These are phyloP conservation scores for Anodontia alba DNA, from an alignment of 2,888 invertebrate genomes.

Conservation along the genomic window DNA sequence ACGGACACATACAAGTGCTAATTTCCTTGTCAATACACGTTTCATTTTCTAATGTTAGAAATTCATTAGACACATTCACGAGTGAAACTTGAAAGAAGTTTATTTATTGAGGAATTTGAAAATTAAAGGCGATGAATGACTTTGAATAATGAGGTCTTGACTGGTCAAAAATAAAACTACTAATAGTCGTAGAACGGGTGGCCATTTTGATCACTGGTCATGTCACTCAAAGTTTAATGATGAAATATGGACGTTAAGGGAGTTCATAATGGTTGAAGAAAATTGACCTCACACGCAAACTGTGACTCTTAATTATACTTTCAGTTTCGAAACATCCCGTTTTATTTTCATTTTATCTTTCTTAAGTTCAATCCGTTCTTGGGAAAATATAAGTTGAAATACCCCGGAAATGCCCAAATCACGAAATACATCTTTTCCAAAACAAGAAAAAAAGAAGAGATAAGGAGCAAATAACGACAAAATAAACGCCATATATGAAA, in stretches of 20 bases:
- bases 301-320: neutral
- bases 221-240: conserved; percentile 16
- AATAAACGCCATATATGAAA: too few relatives aligned
- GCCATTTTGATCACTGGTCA: conserved; percentile 13
- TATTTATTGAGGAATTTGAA: conserved; percentile 16
- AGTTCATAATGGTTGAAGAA: neutral
- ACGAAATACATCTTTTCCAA: too few relatives aligned
- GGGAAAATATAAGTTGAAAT: too few relatives aligned
- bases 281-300: neutral
- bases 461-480: too few relatives aligned
- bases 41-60: conserved; percentile 13
- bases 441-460: too few relatives aligned
- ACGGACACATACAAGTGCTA: neutral
- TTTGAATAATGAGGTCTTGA: conserved; percentile 13
- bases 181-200: neutral
- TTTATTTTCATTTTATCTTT: too few relatives aligned
- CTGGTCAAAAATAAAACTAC: conserved; percentile 8
- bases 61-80: neutral
- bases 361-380: too few relatives aligned
- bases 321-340: too few relatives aligned
- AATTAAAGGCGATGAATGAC: conserved; percentile 5
- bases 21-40: conserved; percentile 5
- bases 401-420: too few relatives aligned
- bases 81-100: conserved; percentile 5
- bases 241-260: conserved; percentile 12